Evolutionary conservation across 1,140 invertebrate genomes (phyloP).

Genomic region (Drosophila malerkotliana): DNA sequence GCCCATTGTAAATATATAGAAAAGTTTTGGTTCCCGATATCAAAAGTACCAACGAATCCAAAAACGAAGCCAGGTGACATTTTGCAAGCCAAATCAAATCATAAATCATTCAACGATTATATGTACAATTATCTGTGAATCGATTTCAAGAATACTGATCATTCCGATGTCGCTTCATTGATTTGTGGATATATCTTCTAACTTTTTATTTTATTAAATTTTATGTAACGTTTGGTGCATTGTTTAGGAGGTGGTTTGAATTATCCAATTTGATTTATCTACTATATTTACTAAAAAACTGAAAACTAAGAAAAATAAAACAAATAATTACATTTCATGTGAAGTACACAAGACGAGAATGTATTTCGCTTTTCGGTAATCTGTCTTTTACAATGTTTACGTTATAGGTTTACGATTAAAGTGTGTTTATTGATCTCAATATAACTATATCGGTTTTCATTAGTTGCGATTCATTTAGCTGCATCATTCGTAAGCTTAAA

Average conservation of each 20-base stretch:
- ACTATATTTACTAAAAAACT: neutral
- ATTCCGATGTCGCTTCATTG: neutral
- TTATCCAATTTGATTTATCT: constrained; percentile 12
- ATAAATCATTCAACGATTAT: constrained; percentile 21
- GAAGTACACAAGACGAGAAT: constrained; percentile 41
- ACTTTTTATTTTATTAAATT: neutral
- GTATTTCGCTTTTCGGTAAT: constrained; percentile 37
- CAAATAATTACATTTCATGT: constrained; percentile 18
- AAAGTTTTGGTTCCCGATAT: constrained; percentile 19
- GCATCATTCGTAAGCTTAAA: constrained; percentile 39
- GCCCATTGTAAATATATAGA: constrained; percentile 54
- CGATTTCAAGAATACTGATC: constrained; percentile 1
- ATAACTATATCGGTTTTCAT: constrained; percentile 33
- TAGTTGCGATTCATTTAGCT: constrained; percentile 37
- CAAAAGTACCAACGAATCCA: constrained; percentile 4
- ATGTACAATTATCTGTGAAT: constrained; percentile 22
- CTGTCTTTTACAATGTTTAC: constrained; percentile 49
- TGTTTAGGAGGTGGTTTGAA: constrained; percentile 11
- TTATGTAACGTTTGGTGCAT: constrained; percentile 47
- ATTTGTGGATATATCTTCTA: constrained; percentile 1
- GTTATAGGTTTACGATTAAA: constrained; percentile 24
- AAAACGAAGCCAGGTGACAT: constrained; percentile 31
- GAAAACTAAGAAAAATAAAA: constrained; percentile 28
- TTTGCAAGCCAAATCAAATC: constrained; percentile 44
- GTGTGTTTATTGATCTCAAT: constrained; percentile 35